These are phyloP conservation scores for Nezara viridula DNA, from an alignment of 2,888 invertebrate genomes.

Conservation along the genomic window DNA sequence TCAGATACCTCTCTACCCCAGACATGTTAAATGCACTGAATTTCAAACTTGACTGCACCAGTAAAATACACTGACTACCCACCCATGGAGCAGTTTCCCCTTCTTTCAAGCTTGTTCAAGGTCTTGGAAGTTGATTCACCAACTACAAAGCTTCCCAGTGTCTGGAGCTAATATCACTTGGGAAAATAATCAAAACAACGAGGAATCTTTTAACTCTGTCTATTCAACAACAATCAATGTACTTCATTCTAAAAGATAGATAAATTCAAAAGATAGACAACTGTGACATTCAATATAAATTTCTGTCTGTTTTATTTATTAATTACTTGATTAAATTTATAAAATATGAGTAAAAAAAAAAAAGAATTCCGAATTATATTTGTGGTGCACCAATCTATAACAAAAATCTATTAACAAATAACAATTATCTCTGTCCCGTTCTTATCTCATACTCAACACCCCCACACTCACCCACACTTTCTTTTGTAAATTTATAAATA, in stretches of 20 bases:
- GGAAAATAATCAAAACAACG: neutral
- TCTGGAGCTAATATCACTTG: neutral
- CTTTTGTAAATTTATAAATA: conserved; percentile 1
- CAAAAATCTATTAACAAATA: neutral
- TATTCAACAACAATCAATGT: neutral
- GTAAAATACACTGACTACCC: neutral
- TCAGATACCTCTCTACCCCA: neutral
- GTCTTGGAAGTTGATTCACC: conserved; percentile 26
- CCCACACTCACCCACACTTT: neutral
- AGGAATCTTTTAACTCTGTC: neutral
- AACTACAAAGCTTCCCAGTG: conserved; percentile 26
- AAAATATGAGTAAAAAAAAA: neutral
- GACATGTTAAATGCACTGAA: conserved; percentile 18
- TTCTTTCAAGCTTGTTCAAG: conserved; percentile 16
- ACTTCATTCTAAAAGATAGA: neutral
- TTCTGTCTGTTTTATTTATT: neutral
- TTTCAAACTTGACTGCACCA: neutral
- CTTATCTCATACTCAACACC: neutral
- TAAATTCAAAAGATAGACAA: too few relatives aligned
- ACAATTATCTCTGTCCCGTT: neutral
- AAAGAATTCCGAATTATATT: neutral
- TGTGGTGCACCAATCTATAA: too few relatives aligned
- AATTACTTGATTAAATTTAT: neutral
- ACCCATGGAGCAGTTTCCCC: conserved; percentile 20
- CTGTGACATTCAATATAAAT: neutral